Conservation (phyloP, 2,888 invertebrate species). For the Hymenopus coronatus region DNA sequence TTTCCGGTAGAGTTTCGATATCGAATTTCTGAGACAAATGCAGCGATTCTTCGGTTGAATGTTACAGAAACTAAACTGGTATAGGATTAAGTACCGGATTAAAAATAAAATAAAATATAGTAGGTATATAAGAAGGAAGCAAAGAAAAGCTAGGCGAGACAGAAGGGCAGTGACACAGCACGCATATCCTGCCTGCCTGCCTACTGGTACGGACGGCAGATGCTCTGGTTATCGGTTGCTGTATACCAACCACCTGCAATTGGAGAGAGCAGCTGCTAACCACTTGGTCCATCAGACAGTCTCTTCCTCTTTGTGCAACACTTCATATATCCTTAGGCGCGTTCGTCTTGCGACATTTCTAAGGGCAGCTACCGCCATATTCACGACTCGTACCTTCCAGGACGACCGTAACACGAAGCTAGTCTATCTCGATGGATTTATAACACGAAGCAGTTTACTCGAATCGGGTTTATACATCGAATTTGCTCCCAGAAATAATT, state of each 20-base stretch:
- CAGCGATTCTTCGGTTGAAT: no score
- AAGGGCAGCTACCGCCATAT: no score
- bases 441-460: no score
- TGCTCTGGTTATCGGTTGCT: not conserved
- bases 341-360: not conserved
- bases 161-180: not conserved
- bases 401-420: no score
- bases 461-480: no score
- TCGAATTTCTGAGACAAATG: no score
- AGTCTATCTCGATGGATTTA: no score
- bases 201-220: not conserved
- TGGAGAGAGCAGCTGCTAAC: conserved; percentile 40
- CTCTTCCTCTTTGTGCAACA: not conserved
- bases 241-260: not conserved
- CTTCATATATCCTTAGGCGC: conserved; percentile 22
- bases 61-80: no score
- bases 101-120: not conserved
- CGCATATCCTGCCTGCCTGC: not conserved
- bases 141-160: not conserved
- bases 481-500: no score
- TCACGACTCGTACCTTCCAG: no score
- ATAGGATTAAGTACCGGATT: not conserved
- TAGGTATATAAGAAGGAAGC: not conserved
- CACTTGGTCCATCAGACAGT: not conserved
- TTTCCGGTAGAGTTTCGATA: no score